phyloP scores from a whole-genome alignment of 2,888 invertebrate species.

The Dolichomitus sp. region DNA sequence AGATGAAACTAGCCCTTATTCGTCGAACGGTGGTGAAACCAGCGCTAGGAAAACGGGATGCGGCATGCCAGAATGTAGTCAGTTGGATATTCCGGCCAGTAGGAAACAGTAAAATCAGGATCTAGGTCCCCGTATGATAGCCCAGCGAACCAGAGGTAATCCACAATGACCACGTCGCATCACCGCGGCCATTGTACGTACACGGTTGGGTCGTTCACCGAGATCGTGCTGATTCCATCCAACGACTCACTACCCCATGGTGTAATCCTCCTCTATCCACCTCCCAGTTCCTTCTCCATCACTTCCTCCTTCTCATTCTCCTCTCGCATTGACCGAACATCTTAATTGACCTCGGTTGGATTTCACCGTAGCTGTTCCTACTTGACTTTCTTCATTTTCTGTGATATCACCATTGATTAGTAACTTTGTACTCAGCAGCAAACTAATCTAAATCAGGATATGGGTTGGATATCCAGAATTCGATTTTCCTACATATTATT shows the following conservation, averaged over 20 bases:
- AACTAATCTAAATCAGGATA: not conserved
- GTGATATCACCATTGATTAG: not conserved
- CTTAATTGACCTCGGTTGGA: slow-evolving; percentile 55
- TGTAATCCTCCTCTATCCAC: slow-evolving; percentile 68
- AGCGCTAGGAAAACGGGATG: slow-evolving; percentile 19
- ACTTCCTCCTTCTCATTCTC: slow-evolving; percentile 16
- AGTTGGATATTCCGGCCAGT: not conserved
- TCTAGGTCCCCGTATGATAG: slow-evolving; percentile 40
- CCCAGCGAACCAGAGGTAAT: slow-evolving; percentile 62
- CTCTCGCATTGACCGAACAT: slow-evolving; percentile 48
- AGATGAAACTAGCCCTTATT: slow-evolving; percentile 4
- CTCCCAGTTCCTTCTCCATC: slow-evolving; percentile 21
- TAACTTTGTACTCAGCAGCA: not conserved
- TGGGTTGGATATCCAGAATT: not conserved
- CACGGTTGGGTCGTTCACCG: slow-evolving; percentile 70
- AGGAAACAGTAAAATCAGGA: slow-evolving; percentile 61
- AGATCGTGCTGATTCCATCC: slow-evolving; percentile 77
- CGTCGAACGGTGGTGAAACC: not conserved
- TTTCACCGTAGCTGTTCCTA: not conserved
- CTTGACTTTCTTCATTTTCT: not conserved
- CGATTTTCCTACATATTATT: not conserved
- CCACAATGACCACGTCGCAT: slow-evolving; percentile 60
- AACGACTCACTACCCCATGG: slow-evolving; percentile 70
- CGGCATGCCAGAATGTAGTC: slow-evolving; percentile 18
- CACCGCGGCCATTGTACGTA: slow-evolving; percentile 69